phyloP scores from a whole-genome alignment of 2,888 invertebrate genomes.

The Lycaena phlaeas region DNA sequence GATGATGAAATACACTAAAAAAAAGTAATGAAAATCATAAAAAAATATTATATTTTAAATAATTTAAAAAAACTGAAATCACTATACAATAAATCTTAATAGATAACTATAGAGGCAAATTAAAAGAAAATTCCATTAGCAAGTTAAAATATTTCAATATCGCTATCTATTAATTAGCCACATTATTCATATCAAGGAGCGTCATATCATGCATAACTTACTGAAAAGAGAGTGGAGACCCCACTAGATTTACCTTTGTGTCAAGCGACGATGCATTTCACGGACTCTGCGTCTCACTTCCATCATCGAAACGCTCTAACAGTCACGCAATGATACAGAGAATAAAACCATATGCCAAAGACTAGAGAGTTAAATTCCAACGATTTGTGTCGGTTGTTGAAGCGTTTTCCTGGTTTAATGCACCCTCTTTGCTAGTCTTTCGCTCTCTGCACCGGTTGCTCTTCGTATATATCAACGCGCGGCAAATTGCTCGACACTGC shows the following conservation, averaged over 20 bases:
- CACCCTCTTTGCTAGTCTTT: constrained; percentile 4
- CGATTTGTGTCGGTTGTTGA: background rate
- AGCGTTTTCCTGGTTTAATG: background rate
- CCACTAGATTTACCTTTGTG: constrained; percentile 16
- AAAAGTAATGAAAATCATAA: too few relatives aligned
- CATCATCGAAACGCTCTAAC: background rate
- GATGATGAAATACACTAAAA: too few relatives aligned
- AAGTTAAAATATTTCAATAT: too few relatives aligned
- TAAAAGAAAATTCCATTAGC: too few relatives aligned
- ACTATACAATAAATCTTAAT: too few relatives aligned
- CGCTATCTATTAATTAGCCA: background rate
- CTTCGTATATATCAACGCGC: constrained; percentile 1
- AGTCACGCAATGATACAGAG: background rate
- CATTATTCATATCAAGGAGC: background rate
- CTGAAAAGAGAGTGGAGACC: constrained; percentile 7
- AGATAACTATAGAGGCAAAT: too few relatives aligned
- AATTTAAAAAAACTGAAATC: too few relatives aligned
- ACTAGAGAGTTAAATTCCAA: background rate
- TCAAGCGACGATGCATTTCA: constrained; percentile 16
- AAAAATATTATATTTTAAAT: too few relatives aligned
- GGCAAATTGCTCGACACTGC: constrained; percentile 6
- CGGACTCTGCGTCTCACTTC: constrained; percentile 11
- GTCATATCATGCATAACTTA: background rate
- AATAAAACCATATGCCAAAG: background rate
- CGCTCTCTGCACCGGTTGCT: constrained; percentile 6